Evolutionary conservation across 2,888 invertebrate species (phyloP).

Genomic region (Strigamia maritima): DNA sequence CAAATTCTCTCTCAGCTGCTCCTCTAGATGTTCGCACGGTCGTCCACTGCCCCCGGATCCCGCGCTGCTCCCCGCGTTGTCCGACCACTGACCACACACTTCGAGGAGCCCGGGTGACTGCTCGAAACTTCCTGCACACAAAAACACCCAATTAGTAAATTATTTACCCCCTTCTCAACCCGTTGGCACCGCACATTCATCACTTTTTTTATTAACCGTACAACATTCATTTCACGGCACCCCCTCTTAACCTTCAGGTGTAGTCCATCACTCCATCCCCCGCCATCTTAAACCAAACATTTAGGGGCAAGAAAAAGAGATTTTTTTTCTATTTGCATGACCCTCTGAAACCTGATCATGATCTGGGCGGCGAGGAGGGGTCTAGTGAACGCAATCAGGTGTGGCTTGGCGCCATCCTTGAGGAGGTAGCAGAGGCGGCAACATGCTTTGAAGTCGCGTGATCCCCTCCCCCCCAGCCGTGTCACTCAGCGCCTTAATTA

Average conservation of each 20-base stretch:
- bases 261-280: not conserved
- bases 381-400: slow-evolving; percentile 35
- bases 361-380: slow-evolving; percentile 28
- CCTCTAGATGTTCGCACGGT: slow-evolving; percentile 57
- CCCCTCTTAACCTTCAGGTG: not conserved
- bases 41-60: slow-evolving; percentile 47
- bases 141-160: slow-evolving; percentile 35
- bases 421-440: slow-evolving; percentile 24
- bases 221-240: not conserved
- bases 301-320: not conserved
- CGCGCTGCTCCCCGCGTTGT: slow-evolving; percentile 45
- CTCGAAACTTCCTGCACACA: slow-evolving; percentile 73
- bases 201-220: not conserved
- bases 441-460: slow-evolving; percentile 12
- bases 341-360: slow-evolving; percentile 36
- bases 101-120: slow-evolving; percentile 81
- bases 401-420: slow-evolving; percentile 34
- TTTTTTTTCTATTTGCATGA: slow-evolving; percentile 29
- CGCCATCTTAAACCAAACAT: not conserved
- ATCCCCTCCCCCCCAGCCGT: not conserved
- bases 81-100: slow-evolving; percentile 56
- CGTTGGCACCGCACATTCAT: slow-evolving; percentile 2
- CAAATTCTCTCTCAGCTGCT: slow-evolving; percentile 78
- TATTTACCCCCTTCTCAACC: not conserved
- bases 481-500: slow-evolving; percentile 35